phyloP scores from a whole-genome alignment of 2,113 vertebrate species.

The Coryphaenoides rupestris region DNA sequence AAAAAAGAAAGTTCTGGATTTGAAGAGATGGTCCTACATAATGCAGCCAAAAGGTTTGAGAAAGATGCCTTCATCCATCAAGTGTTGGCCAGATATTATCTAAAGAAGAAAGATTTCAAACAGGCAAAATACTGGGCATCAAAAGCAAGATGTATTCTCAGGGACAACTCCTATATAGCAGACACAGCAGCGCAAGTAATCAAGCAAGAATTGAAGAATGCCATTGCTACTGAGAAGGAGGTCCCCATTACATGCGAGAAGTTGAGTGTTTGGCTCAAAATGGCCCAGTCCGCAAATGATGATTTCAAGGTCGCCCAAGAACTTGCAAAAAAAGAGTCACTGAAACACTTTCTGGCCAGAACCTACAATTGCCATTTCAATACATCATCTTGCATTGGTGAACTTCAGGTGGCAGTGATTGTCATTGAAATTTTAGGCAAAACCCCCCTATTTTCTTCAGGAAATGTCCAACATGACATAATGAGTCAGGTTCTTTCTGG shows the following conservation, averaged over 20 bases:
- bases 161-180: slow-evolving; percentile 74
- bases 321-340: slow-evolving; percentile 65
- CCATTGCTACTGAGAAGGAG: slow-evolving; percentile 39
- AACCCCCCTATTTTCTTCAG: slow-evolving; percentile 61
- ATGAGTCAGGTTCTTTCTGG: slow-evolving; percentile 70
- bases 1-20: slow-evolving; percentile 47
- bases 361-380: slow-evolving; percentile 68
- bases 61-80: slow-evolving; percentile 75
- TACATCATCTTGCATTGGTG: slow-evolving; percentile 73
- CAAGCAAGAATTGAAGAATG: slow-evolving; percentile 72
- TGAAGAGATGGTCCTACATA: slow-evolving; percentile 57
- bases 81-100: slow-evolving; percentile 78
- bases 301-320: slow-evolving; percentile 76
- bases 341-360: slow-evolving; percentile 35
- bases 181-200: slow-evolving; percentile 82
- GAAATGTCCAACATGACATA: slow-evolving; percentile 40
- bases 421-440: slow-evolving; percentile 67
- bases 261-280: slow-evolving; percentile 56
- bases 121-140: slow-evolving; percentile 67
- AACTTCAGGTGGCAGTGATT: slow-evolving; percentile 76
- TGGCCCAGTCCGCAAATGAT: slow-evolving; percentile 65
- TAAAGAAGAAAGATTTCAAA: slow-evolving; percentile 73
- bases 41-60: slow-evolving; percentile 65
- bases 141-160: slow-evolving; percentile 63
- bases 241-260: slow-evolving; percentile 39